A percentile compares a stretch with the other conserved stretches of the same genome.
Conservation (phyloP, 2,113 vertebrate species). For the Probosciger aterrimus region DNA sequence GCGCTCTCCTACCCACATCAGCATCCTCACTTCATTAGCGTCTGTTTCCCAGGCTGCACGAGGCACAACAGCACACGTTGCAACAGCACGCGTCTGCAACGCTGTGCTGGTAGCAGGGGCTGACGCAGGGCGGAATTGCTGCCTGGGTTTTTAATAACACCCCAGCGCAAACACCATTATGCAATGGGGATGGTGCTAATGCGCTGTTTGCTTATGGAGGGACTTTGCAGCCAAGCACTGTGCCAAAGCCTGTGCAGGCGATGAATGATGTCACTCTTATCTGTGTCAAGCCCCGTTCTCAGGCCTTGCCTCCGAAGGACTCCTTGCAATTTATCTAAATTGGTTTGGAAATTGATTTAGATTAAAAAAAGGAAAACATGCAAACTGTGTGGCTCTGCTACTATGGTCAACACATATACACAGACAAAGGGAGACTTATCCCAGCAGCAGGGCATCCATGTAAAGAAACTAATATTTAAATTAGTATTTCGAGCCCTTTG, state of each 20-base stretch:
- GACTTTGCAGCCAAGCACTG: background rate
- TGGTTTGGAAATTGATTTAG: background rate
- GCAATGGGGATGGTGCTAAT: background rate
- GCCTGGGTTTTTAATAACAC: slow-evolving; percentile 29
- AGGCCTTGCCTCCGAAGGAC: background rate
- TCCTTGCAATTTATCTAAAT: background rate
- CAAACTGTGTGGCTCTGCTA: background rate
- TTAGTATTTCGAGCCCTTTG: background rate
- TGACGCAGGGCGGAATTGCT: background rate
- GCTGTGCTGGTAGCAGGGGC: background rate
- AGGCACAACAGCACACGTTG: background rate
- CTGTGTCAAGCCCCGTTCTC: background rate
- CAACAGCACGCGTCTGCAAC: background rate
- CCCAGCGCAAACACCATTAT: background rate
- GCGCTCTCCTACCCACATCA: background rate
- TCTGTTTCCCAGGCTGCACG: background rate
- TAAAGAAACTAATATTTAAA: background rate
- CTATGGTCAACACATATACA: background rate
- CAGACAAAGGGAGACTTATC: background rate
- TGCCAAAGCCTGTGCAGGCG: background rate
- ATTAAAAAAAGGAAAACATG: background rate
- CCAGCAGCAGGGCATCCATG: background rate
- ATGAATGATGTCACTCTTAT: background rate
- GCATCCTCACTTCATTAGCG: fast-evolving
- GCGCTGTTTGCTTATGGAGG: slow-evolving; percentile 14